Percentiles rank a stretch among this genome's conserved stretches.
These are phyloP conservation scores for Laticauda laticaudata DNA, from an alignment of 2,113 vertebrate species.

Conservation along the genomic window DNA sequence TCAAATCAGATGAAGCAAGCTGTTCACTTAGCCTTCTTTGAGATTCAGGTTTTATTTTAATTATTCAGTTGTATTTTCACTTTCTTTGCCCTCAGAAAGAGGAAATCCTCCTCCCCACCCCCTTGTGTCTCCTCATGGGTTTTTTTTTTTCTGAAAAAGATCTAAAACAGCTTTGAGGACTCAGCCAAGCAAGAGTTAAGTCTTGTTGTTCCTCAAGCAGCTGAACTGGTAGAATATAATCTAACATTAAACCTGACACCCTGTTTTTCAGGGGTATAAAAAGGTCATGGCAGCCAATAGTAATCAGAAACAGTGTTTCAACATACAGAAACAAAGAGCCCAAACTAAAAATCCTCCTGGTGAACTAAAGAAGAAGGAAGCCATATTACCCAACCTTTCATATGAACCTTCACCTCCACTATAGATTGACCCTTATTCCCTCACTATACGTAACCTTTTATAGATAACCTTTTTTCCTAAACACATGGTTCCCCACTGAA, in stretches of 20 bases:
- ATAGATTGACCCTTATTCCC: too few species aligned
- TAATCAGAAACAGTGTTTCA: not conserved
- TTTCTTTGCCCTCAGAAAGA: not conserved
- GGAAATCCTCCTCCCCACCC: not conserved
- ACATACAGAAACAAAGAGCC: not conserved
- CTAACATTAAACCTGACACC: not conserved
- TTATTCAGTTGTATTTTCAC: not conserved
- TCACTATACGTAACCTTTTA: not conserved
- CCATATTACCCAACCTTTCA: not conserved
- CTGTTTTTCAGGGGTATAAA: not conserved
- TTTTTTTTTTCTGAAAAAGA: not conserved
- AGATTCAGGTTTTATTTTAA: not conserved
- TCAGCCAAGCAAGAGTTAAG: not conserved
- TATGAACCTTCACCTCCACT: not conserved
- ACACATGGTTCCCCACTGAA: not conserved
- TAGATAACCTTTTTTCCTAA: not conserved
- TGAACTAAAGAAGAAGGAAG: not conserved
- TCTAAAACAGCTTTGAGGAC: not conserved
- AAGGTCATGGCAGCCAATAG: not conserved
- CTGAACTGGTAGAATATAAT: not conserved
- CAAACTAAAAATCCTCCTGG: not conserved
- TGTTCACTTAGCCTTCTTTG: not conserved
- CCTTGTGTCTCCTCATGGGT: not conserved
- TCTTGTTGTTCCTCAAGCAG: not conserved
- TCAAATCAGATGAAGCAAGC: not conserved